Base-by-base conservation (phyloP, 2,888 invertebrate species). In the Cryptocephalus primarius region DNA sequence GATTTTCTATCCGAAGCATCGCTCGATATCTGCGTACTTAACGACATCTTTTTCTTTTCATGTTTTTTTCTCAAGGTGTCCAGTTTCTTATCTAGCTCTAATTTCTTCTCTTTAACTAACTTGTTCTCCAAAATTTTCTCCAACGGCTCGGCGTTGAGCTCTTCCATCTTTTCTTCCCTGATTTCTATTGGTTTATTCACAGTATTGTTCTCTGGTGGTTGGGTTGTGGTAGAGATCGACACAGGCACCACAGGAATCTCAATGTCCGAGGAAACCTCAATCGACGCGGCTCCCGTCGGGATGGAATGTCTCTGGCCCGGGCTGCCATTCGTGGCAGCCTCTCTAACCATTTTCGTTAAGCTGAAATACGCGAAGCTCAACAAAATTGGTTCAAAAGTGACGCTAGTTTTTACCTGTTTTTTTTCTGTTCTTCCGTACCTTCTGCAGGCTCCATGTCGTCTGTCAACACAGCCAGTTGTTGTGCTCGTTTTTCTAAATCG, bases 401-500 rank as follows among this genome's bases (percentile, higher is more conserved):
- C 6, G 6, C 6, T 22, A 22, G 6, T 22, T 2, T 22, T 36
- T 36, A 36, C 36, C 36, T 36, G 36, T 11, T 11, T 6, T 36
- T 63, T 48, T 59, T 63, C 42, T 55, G 56, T 12, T 79, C 77
- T 45, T 73, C 72, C 3, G 57, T 56, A 14, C 53, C 60, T 55
- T 64, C 61, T 22, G 55, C 46, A 9, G 73, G 72, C 56, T 83
- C 85, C 50, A 85, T 80, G 49, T 87, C 90, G 56, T 93, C 92
- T 0, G 88, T 88, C 43, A 93, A 76, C 49, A 92, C 88, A 1
- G 88, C 86, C 61, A 96, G 73, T 69, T 95, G 94, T 62, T 88
- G 85, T 42, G 86, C 86, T 48, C 94, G 83, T 67, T 92, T 93
- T 65, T 96, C 94, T 60, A 88, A 72, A 70, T 93, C 90, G 62